Evolutionary conservation across 1,140 invertebrate species (phyloP).

Genomic region (Caenorhabditis elegans): WBcel235 BX284606.5:3828001-3828500

Average conservation of each 20-base stretch:
- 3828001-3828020: too few species aligned
- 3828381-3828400: background rate
- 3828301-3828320: background rate
- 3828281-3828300: too few species aligned
- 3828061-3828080: background rate
- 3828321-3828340: background rate
- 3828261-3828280: background rate
- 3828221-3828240: background rate
- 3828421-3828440: background rate
- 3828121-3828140: background rate
- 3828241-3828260: background rate
- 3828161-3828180: background rate
- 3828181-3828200: background rate
- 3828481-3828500: too few species aligned
- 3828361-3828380: background rate
- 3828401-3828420: background rate
- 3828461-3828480: too few species aligned
- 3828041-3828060: background rate
- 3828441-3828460: too few species aligned
- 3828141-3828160: background rate
- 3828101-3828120: constrained; percentile 22
- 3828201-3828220: background rate
- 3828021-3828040: background rate
- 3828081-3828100: background rate
- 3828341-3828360: background rate